Percentiles rank a stretch among this genome's conserved stretches.
Conservation (phyloP, 2,888 invertebrate genomes). For the Thera britannica region DNA sequence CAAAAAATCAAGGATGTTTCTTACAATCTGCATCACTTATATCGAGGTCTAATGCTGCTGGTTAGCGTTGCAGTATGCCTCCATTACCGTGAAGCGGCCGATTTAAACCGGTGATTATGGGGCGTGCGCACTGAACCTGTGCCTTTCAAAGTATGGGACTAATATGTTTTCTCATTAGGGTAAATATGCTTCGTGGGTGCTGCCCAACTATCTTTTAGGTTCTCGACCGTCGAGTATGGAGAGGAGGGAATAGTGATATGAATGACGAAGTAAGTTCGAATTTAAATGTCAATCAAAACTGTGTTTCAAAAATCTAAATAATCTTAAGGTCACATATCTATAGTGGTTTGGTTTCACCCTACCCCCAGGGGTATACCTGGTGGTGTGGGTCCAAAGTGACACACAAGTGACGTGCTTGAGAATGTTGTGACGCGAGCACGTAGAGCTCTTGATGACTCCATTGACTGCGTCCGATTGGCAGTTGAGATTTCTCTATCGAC, state of each 20-base stretch:
- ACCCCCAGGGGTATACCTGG: too few species aligned
- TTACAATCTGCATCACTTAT: conserved; percentile 5
- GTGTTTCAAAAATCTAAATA: too few species aligned
- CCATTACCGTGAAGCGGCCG: conserved; percentile 26
- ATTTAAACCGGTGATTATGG: conserved; percentile 32
- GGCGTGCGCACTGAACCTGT: conserved; percentile 24
- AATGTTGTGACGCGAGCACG: background rate
- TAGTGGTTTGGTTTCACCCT: too few species aligned
- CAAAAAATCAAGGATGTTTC: background rate
- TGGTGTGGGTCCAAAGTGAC: too few species aligned
- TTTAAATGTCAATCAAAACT: too few species aligned
- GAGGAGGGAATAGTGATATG: background rate
- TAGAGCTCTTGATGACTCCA: background rate
- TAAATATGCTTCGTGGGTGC: conserved; percentile 13
- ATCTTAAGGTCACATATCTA: too few species aligned
- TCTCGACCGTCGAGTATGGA: background rate
- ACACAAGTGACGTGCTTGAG: too few species aligned
- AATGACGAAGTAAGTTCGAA: background rate
- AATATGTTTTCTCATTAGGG: conserved; percentile 34
- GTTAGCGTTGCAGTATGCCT: conserved; percentile 23
- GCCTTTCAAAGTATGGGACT: conserved; percentile 25
- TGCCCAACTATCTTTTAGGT: background rate
- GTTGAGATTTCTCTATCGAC: too few species aligned
- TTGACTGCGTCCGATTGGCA: too few species aligned
- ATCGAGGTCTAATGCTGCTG: conserved; percentile 29